phyloP scores from a whole-genome alignment of 2,113 vertebrate genomes.

The rat (Rattus norvegicus) region DNA sequence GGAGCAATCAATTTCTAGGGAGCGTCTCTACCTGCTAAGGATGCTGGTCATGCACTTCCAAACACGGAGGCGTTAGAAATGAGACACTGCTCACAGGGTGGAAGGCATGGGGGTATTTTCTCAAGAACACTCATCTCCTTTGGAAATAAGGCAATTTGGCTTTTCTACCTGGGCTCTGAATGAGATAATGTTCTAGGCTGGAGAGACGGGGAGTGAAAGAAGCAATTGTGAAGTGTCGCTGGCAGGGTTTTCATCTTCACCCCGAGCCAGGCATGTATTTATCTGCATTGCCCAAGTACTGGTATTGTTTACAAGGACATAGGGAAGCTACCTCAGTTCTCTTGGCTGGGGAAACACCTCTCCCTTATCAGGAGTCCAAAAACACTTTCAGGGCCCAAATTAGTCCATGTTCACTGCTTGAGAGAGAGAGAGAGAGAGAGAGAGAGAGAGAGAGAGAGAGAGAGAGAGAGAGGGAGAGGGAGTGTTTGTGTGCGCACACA shows the following conservation, averaged over 20 bases:
- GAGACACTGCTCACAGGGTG: conserved; percentile 74
- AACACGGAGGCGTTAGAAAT: conserved; percentile 79
- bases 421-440: no score
- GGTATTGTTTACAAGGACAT: conserved; percentile 74
- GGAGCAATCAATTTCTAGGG: conserved; percentile 84
- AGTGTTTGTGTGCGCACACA: no score
- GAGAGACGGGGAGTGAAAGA: conserved; percentile 82
- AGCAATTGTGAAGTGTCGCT: conserved; percentile 81
- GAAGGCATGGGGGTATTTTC: conserved; percentile 79
- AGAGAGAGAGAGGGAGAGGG: no score
- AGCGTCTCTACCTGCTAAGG: conserved; percentile 78
- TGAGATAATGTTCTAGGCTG: conserved; percentile 77
- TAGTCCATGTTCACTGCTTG: neutral
- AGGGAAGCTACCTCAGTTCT: conserved; percentile 67
- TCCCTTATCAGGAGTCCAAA: conserved; percentile 71
- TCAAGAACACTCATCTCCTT: conserved; percentile 77
- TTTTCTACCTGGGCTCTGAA: conserved; percentile 79
- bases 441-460: no score
- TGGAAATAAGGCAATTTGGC: conserved; percentile 85
- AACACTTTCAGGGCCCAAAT: neutral
- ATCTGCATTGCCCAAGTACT: conserved; percentile 74
- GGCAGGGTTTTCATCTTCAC: conserved; percentile 79
- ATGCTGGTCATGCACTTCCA: conserved; percentile 77
- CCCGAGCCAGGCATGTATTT: conserved; percentile 71
- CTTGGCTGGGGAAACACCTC: conserved; percentile 54